Percentiles rank a stretch among this genome's conserved stretches.
Evolutionary conservation across 2,888 invertebrate species (phyloP).

Genomic region (Rhyacophila evoluta): DNA sequence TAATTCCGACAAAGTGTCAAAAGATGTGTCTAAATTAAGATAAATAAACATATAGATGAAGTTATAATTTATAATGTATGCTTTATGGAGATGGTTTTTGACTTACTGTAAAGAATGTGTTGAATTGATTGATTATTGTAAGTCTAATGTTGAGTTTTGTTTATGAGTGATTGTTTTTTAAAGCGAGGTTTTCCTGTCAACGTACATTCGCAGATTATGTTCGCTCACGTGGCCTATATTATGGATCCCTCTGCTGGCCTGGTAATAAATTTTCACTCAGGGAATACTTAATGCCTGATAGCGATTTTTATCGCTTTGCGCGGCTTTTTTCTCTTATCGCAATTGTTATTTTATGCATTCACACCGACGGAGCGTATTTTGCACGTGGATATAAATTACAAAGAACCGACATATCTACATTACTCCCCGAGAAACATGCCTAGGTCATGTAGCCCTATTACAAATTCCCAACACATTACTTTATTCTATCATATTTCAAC

Average conservation of each 20-base stretch:
- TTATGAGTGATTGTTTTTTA: too few relatives aligned
- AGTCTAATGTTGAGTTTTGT: too few relatives aligned
- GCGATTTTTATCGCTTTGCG: background rate
- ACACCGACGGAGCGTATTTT: background rate
- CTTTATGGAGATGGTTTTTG: too few relatives aligned
- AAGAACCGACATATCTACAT: background rate
- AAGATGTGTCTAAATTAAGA: too few relatives aligned
- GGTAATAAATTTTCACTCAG: slow-evolving; percentile 28
- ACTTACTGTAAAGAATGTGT: too few relatives aligned
- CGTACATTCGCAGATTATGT: background rate
- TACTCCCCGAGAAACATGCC: too few relatives aligned
- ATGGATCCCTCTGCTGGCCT: slow-evolving; percentile 5
- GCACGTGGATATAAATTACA: background rate
- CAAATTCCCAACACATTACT: background rate
- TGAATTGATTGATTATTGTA: too few relatives aligned
- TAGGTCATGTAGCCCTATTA: background rate
- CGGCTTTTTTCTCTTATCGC: slow-evolving; percentile 1
- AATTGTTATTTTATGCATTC: slow-evolving; percentile 23
- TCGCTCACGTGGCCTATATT: background rate
- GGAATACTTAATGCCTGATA: slow-evolving; percentile 24
- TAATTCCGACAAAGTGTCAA: too few relatives aligned
- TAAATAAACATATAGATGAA: too few relatives aligned
- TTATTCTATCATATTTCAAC: too few relatives aligned
- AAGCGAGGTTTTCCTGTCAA: too few relatives aligned
- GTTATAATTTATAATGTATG: too few relatives aligned